A percentile compares a stretch with the other conserved stretches of the same genome.
These are phyloP conservation scores for Notothenia coriiceps DNA, from an alignment of 2,113 vertebrate species.

Conservation along the genomic window DNA sequence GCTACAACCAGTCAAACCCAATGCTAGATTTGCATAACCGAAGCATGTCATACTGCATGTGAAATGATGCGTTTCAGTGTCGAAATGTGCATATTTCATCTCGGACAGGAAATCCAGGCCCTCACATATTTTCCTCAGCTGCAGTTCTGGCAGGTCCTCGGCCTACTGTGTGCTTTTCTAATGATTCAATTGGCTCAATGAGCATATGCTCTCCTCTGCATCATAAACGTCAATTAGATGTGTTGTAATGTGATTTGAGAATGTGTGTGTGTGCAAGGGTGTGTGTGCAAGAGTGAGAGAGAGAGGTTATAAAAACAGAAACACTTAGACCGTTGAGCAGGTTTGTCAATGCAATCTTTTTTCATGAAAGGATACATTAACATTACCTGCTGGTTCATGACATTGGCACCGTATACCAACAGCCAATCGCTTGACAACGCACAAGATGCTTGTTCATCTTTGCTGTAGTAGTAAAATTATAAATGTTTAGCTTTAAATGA, in stretches of 20 bases:
- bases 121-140: constrained; percentile 73
- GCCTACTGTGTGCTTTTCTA: constrained; percentile 81
- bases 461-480: constrained; percentile 45
- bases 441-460: constrained; percentile 24
- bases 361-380: not conserved
- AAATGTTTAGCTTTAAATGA: constrained; percentile 59
- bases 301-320: constrained; percentile 32
- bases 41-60: constrained; percentile 34
- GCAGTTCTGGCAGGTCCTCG: constrained; percentile 74
- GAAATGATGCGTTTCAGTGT: constrained; percentile 46
- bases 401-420: constrained; percentile 5
- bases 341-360: constrained; percentile 5
- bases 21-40: constrained; percentile 40
- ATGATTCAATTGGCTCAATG: constrained; percentile 84
- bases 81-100: constrained; percentile 42
- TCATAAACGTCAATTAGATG: constrained; percentile 85
- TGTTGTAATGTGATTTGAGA: constrained; percentile 81
- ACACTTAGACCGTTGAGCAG: not conserved
- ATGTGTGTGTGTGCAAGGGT: constrained; percentile 39
- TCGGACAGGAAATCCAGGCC: constrained; percentile 43
- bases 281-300: constrained; percentile 22
- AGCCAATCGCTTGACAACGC: constrained; percentile 29
- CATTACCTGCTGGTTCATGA: not conserved
- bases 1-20: constrained; percentile 27
- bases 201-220: constrained; percentile 84